Conservation (phyloP, 2,113 vertebrate genomes). For the Ptychochromis oligacanthus region DNA sequence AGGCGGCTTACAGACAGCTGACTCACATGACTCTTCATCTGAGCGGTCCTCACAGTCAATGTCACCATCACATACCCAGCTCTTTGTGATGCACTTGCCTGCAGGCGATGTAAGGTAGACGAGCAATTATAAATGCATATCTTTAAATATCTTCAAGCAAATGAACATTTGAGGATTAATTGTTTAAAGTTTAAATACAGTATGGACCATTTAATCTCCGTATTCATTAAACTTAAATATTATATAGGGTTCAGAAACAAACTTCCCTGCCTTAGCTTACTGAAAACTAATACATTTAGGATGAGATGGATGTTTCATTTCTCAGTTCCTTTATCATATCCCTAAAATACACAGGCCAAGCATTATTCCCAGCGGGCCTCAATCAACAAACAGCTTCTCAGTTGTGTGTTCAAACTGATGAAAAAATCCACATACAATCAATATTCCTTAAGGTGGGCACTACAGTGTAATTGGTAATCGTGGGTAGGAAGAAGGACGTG, state of each 20-base stretch:
- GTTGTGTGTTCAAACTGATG: neutral
- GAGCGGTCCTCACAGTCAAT: conserved; percentile 98
- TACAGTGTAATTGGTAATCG: conserved; percentile 20
- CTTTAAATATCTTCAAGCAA: neutral
- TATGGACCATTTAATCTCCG: neutral
- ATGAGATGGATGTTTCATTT: neutral
- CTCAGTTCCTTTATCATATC: neutral
- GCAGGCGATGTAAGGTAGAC: neutral
- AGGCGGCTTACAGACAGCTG: conserved; percentile 91
- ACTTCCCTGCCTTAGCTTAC: neutral
- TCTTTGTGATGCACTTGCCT: conserved; percentile 99
- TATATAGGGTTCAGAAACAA: neutral
- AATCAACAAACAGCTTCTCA: conserved; percentile 9
- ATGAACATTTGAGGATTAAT: neutral
- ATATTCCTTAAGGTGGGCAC: conserved; percentile 3
- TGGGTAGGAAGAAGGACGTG: conserved; percentile 5
- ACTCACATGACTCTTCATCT: conserved; percentile 93
- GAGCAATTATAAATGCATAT: neutral
- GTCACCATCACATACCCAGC: conserved; percentile 98
- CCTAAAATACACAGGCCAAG: neutral
- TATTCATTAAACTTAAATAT: neutral
- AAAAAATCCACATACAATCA: conserved; percentile 36
- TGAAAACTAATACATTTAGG: too few relatives aligned
- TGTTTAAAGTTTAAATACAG: too few relatives aligned
- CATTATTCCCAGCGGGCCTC: neutral